These are phyloP conservation scores for Globodera rostochiensis DNA, from an alignment of 1,140 invertebrate species.

Conservation along the genomic window DNA sequence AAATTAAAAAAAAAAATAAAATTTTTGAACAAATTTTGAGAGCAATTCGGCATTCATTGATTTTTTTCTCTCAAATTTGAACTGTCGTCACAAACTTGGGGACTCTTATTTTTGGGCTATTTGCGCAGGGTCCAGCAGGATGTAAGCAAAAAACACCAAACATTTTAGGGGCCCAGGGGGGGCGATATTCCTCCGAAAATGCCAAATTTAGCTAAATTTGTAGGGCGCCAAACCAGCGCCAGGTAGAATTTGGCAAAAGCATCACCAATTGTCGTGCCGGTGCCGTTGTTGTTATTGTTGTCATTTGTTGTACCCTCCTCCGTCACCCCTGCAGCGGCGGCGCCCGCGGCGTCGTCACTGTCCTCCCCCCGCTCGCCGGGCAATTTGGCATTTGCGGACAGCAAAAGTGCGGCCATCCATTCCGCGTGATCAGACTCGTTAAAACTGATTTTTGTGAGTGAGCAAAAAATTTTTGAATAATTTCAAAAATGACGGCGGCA, in stretches of 20 bases:
- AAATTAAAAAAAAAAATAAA: neutral
- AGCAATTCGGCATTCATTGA: neutral
- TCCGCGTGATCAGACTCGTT: slow-evolving; percentile 51
- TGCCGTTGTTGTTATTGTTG: neutral
- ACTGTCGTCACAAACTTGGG: too few species aligned
- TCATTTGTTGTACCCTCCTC: neutral
- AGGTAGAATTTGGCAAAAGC: neutral
- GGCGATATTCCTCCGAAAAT: too few species aligned
- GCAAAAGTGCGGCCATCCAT: slow-evolving; percentile 52
- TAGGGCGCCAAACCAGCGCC: too few species aligned
- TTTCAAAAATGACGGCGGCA: neutral
- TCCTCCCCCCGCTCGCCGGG: slow-evolving; percentile 28
- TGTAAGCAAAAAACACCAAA: too few species aligned
- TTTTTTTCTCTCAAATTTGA: neutral
- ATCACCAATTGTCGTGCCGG: neutral
- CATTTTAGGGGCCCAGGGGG: too few species aligned
- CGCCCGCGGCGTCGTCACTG: neutral
- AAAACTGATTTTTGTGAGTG: neutral
- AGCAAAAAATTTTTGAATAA: neutral
- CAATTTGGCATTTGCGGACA: slow-evolving; percentile 52
- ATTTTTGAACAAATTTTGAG: neutral
- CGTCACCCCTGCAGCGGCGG: neutral
- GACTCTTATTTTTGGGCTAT: too few species aligned
- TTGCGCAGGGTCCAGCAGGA: too few species aligned
- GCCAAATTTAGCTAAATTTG: too few species aligned